Base-by-base conservation (phyloP, 2,113 vertebrate species). In the Bolborhynchus lineola region DNA sequence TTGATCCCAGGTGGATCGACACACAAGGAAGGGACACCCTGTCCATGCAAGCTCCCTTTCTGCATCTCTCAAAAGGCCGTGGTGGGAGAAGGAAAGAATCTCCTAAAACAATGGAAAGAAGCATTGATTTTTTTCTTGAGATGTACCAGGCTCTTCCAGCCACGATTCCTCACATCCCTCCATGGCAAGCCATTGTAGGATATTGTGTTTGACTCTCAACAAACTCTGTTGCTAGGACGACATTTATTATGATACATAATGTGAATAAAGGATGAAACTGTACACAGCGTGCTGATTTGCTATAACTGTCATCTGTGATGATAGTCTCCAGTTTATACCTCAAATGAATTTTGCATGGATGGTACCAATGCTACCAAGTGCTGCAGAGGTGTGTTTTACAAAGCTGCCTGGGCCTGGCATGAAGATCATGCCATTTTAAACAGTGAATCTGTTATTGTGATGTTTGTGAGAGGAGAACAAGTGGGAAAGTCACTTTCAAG, bases 401-500 rank as follows among this genome's bases (percentile, higher is more conserved):
- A 78, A 81, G 92, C 94, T 95, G 92, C 98, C 97, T 95, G 97
- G 98, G 98, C 98, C 95, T 97, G 94, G 92, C 96, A 95, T 97
- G 94, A 95, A 97, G 97, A 98, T 98, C 98, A 98, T 97, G 98
- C 97, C 96, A 80, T 97, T 98, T 98, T 98, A 98, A 98, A 98
- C 98, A 98, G 97, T 55, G 60, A 98, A 97, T 98, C 96, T 96
- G 96, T 98, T 97, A 97, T 94, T 95, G 97, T 97, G 96, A 96
- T 92, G 76, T 97, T 98, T 97, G 97, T 92, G 97, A 98, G 97
- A 96, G 96, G 90, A 97, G 96, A 98, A 94, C 97, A 97, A 98
- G 98, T 97, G 96, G 97, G 98, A 98, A 97, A 98, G 98, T 98
- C 98, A 97, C 98, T 98, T 98, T 99, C 98, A 98, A 98, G 98